Evolutionary conservation across 2,113 vertebrate genomes (phyloP).

Genomic region (Donacobius atricapilla): DNA sequence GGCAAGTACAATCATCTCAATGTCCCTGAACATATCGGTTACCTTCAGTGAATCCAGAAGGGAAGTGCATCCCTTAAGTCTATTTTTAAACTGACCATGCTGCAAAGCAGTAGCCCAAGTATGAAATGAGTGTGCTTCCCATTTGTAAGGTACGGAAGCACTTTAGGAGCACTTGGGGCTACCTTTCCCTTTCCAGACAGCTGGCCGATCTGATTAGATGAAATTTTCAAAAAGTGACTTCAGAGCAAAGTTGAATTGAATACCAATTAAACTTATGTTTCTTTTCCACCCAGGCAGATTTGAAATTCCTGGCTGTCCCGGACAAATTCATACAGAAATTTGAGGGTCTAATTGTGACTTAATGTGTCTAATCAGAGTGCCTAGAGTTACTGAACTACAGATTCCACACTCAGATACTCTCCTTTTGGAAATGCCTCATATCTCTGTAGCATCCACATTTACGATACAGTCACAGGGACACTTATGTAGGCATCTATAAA

Average conservation of each 20-base stretch:
- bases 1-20: not conserved
- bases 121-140: not conserved
- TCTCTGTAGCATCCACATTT: not conserved
- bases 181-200: not conserved
- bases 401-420: not conserved
- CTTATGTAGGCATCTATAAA: not conserved
- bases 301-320: not conserved
- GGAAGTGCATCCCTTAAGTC: not conserved
- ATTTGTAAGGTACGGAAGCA: not conserved
- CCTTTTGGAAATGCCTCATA: not conserved
- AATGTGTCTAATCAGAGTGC: not conserved
- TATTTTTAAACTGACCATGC: not conserved
- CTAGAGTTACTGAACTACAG: not conserved
- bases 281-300: not conserved
- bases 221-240: not conserved
- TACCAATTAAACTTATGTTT: not conserved
- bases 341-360: not conserved
- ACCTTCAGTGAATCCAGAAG: not conserved
- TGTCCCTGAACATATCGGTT: not conserved
- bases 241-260: not conserved
- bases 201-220: not conserved
- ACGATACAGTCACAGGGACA: not conserved
- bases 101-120: not conserved
- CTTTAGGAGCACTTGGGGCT: not conserved
- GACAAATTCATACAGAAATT: not conserved